Base-by-base conservation (phyloP, 64 coral and sea anemone genomes). In the Trachythela sp. region DNA sequence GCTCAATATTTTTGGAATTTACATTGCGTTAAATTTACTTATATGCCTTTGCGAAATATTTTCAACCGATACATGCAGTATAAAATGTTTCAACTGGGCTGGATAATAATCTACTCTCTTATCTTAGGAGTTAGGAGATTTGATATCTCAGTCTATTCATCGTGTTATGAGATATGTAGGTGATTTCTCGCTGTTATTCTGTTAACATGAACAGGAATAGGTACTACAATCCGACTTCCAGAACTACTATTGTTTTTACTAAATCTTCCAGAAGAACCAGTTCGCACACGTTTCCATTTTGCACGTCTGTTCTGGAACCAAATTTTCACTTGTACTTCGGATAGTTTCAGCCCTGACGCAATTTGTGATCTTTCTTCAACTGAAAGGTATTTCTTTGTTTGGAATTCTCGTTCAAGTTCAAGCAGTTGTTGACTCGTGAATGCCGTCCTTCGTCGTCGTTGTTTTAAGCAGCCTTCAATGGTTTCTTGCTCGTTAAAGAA, bases 341-440 rank as follows among this genome's bases (percentile, higher is more conserved):
- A 92, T 13, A 95, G 87, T 36, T 91, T 90, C n/a, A 95, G 88
- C 38, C 87, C 85, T 10, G 85, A 88, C 4, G 94, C 94, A 95
- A 95, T 95, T 36, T 95, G 94, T 13, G 94, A 95, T 84, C 94
- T 89, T 45, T 95, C 94, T 64, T 95, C 94, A 43, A 95, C 60
- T 40, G 94, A 95, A 26, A 95, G 90, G 71, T 95, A 95, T 40
- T 95, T 95, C 89, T 92, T 95, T 36, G 88, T 90, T 39, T 92
- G 94, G 87, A 95, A 95, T 90, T 95, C 94, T 68, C 91, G 88
- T 92, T 95, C 94, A 86, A 95, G 90, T 90, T 95, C 94, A 67
- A 95, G 70, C 64, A 95, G 90, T 95, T 95, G 94, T 88, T 94
- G 92, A 92, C 95, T 98, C 20, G 95, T 98, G 88, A 94, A 98